Percentiles rank a stretch among this genome's conserved stretches.
Evolutionary conservation across 2,797 vertebrate genomes (phyloP).

Genomic region (Pseudochirops corinnae): DNA sequence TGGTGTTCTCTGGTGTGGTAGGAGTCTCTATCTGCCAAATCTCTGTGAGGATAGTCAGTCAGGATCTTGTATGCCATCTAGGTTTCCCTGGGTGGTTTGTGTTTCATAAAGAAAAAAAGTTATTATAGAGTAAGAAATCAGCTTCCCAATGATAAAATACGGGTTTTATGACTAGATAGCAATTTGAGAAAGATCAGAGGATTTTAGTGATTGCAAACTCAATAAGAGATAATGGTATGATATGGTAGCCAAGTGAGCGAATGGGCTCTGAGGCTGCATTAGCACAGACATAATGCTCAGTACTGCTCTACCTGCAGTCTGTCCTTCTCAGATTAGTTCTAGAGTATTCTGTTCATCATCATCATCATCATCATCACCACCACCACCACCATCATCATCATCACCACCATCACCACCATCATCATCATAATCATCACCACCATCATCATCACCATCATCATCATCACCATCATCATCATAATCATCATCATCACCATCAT

Average conservation of each 20-base stretch:
- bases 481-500: too few relatives aligned
- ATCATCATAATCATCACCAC: too few relatives aligned
- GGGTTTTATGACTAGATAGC: background rate
- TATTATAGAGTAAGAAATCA: background rate
- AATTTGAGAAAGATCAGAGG: background rate
- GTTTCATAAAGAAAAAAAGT: background rate
- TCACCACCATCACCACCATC: too few relatives aligned
- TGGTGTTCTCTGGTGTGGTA: background rate
- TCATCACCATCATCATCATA: too few relatives aligned
- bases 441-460: too few relatives aligned
- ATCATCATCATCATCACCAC: accelerated
- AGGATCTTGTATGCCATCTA: background rate
- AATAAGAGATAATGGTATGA: background rate
- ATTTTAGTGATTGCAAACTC: background rate
- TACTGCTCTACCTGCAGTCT: background rate
- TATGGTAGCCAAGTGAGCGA: background rate
- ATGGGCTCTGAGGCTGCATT: background rate
- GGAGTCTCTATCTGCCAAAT: background rate
- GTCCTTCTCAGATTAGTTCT: background rate
- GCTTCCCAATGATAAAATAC: background rate
- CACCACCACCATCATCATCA: too few relatives aligned
- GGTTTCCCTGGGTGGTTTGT: background rate
- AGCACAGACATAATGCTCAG: background rate
- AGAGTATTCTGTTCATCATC: background rate
- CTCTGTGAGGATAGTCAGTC: background rate